Percentiles rank a stretch among this genome's conserved stretches.
These are phyloP conservation scores for Nemotelus pantherinus DNA, from an alignment of 2,888 invertebrate genomes.

Conservation along the genomic window DNA sequence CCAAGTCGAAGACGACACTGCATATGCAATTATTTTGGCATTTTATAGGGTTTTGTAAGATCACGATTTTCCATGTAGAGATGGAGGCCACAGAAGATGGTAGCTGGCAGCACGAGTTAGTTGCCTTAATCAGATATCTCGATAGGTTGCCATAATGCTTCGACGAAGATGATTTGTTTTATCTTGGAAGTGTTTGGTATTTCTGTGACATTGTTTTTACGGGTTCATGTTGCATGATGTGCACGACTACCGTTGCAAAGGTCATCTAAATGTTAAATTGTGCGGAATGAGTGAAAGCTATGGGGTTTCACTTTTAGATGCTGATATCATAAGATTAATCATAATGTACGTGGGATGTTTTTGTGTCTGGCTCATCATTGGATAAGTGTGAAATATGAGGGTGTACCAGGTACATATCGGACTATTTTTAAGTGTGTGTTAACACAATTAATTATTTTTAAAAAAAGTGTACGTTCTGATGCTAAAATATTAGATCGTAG, in stretches of 20 bases:
- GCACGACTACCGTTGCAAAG: background rate
- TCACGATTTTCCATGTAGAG: slow-evolving; percentile 23
- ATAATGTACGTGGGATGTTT: no score
- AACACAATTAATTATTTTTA: background rate
- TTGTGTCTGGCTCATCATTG: no score
- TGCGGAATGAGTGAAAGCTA: background rate
- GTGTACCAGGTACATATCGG: no score
- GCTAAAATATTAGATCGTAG: no score
- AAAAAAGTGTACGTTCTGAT: no score
- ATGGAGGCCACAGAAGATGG: background rate
- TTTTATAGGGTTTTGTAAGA: slow-evolving; percentile 10
- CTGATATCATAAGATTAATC: no score
- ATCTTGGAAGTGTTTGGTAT: slow-evolving; percentile 9
- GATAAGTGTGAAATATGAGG: no score
- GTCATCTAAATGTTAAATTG: slow-evolving; percentile 6
- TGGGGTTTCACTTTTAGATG: no score
- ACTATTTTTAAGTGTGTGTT: background rate
- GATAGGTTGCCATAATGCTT: background rate
- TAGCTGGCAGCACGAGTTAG: background rate
- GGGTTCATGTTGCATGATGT: background rate
- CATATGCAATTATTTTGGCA: slow-evolving; percentile 10
- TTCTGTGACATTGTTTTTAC: background rate
- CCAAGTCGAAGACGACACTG: background rate
- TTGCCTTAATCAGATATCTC: slow-evolving; percentile 4
- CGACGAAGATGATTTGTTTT: slow-evolving; percentile 17